These are phyloP conservation scores for Eulemur coronatus DNA, from an alignment of 2,797 vertebrate genomes.

Conservation along the genomic window DNA sequence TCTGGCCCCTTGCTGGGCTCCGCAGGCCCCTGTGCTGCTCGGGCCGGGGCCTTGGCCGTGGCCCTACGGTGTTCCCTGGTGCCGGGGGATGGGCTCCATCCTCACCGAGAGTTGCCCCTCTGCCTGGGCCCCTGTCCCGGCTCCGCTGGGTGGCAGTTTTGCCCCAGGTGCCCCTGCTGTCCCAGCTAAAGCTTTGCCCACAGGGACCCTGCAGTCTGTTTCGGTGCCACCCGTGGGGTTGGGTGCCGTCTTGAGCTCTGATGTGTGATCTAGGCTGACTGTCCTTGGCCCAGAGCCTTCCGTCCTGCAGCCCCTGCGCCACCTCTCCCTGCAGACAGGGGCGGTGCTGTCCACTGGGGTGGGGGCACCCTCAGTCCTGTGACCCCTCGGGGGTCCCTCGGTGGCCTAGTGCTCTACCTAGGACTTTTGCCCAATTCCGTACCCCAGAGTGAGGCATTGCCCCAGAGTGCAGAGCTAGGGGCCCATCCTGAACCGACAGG, in stretches of 20 bases:
- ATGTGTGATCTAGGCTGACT: not conserved
- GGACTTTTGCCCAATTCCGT: fast-evolving
- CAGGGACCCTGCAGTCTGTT: not conserved
- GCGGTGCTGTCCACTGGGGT: no score
- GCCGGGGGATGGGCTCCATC: no score
- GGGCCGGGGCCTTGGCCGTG: not conserved
- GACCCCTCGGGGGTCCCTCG: fast-evolving
- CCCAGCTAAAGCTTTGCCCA: fast-evolving
- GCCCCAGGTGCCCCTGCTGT: not conserved
- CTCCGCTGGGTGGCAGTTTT: not conserved
- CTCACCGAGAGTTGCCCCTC: not conserved
- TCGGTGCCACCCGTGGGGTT: fast-evolving
- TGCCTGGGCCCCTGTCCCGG: no score
- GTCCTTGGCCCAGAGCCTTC: not conserved
- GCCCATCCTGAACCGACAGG: fast-evolving
- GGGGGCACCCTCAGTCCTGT: fast-evolving
- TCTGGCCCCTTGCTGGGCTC: not conserved
- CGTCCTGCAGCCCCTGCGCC: fast-evolving
- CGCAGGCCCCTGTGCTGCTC: not conserved
- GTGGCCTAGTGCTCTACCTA: not conserved
- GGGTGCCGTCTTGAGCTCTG: fast-evolving
- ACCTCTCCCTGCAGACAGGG: not conserved
- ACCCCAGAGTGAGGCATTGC: fast-evolving
- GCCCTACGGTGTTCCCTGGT: not conserved
- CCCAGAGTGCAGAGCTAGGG: not conserved